Percentiles rank a stretch among this genome's conserved stretches.
Conservation (phyloP, 2,888 invertebrate species). For the Coelinius sp. region DNA sequence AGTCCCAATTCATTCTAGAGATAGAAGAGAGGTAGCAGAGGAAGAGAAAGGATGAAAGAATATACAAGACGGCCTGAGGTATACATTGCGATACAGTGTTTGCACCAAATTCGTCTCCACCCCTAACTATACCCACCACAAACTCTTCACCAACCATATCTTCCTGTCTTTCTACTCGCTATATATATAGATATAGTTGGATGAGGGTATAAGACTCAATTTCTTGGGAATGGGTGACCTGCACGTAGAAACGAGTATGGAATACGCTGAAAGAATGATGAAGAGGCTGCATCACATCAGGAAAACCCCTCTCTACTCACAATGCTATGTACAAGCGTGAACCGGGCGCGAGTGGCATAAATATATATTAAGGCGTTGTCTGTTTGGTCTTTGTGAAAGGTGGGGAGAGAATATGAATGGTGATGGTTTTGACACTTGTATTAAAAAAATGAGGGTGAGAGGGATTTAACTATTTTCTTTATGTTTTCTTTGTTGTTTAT, state of each 20-base stretch:
- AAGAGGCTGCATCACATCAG: constrained; percentile 53
- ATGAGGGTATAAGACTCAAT: constrained; percentile 42
- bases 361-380: constrained; percentile 26
- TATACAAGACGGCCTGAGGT: constrained; percentile 38
- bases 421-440: background rate
- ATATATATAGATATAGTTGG: constrained; percentile 2
- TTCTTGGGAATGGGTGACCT: constrained; percentile 45
- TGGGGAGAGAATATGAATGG: background rate
- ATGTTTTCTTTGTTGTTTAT: too few relatives aligned
- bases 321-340: constrained; percentile 9
- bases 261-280: constrained; percentile 63
- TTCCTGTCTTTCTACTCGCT: background rate
- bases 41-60: constrained; percentile 35
- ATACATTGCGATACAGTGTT: constrained; percentile 22
- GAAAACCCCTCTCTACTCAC: constrained; percentile 8
- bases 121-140: constrained; percentile 3
- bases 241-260: constrained; percentile 53
- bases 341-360: background rate
- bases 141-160: constrained; percentile 14
- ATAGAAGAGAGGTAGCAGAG: constrained; percentile 30
- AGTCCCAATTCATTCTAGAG: constrained; percentile 30
- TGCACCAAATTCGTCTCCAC: constrained; percentile 20
- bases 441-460: background rate
- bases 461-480: too few relatives aligned
- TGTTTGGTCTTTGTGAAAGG: background rate